Evolutionary conservation across 2,113 vertebrate species (phyloP).

Genomic region (Monopterus albus): DNA sequence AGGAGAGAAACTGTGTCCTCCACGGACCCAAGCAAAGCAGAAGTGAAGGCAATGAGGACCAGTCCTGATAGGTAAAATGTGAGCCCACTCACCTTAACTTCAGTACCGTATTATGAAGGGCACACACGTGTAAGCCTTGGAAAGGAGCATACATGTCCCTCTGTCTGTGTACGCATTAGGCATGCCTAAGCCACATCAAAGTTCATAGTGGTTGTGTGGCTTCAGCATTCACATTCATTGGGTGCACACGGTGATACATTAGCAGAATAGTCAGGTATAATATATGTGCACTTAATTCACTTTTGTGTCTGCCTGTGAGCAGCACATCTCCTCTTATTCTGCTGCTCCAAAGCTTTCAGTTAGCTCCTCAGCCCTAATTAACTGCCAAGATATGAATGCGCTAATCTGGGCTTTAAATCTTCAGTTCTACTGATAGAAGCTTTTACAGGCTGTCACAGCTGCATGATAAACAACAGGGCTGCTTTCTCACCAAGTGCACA

Average conservation of each 20-base stretch:
- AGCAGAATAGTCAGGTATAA: constrained; percentile 36
- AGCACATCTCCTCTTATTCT: constrained; percentile 47
- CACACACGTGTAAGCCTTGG: constrained; percentile 5
- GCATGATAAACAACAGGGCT: constrained; percentile 64
- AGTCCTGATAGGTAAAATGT: constrained; percentile 73
- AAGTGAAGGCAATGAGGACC: constrained; percentile 54
- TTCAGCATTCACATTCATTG: constrained; percentile 46
- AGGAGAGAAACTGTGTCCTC: constrained; percentile 45
- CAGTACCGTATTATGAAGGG: constrained; percentile 53
- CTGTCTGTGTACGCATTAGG: neutral
- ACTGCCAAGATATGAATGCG: constrained; percentile 74
- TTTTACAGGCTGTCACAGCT: constrained; percentile 67
- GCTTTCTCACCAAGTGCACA: constrained; percentile 41
- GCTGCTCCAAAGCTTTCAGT: constrained; percentile 64
- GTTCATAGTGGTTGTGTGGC: constrained; percentile 5
- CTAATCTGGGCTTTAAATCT: constrained; percentile 75
- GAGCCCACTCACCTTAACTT: constrained; percentile 65
- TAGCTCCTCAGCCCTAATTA: constrained; percentile 73
- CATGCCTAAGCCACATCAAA: constrained; percentile 6
- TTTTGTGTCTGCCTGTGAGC: constrained; percentile 38
- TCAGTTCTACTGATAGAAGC: constrained; percentile 69
- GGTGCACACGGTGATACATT: constrained; percentile 31
- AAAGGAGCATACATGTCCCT: neutral
- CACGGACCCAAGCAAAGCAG: constrained; percentile 33
- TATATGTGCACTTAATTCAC: constrained; percentile 54